Evolutionary conservation across 2,113 vertebrate species (phyloP), one percentile per base, ranked within the genome.

Genomic region (Platichthys flesus): DNA sequence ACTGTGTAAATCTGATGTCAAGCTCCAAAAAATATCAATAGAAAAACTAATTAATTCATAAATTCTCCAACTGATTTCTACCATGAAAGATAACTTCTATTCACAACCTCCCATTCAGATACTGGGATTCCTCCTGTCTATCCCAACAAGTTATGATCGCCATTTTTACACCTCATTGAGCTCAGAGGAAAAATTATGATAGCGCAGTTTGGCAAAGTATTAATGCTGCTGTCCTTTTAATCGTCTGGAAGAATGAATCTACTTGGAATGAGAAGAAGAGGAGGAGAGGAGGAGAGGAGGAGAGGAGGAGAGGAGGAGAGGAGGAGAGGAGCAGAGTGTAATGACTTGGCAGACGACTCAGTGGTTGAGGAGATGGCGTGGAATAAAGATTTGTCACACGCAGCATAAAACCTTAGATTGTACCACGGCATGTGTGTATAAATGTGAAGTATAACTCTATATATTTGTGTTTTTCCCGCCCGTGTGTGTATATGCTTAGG

Each of bases 211-310:
- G 74, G 54, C 55, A 68, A 71, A 77, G 68, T 82, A 90, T 79
- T 78, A 84, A 90, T 85, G 82, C 20, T 64, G 72, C 69, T 85
- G 88, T 84, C 74, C 70, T 15, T 78, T 85, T 81, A 86, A 89
- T 82, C 69, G 63, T 51, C 66, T 55, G 40, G 81, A 85, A 81
- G 68, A 79, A 89, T 89, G 62, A 84, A 85, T 86, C 80, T 57
- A 68, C 83, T 88, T 81, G 67, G 83, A 84, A 78, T 64, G 31
- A 76, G 77, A 71, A 54, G 23, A n/a, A 37, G 40, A 40, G 10
- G 37, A 40, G 37, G 37, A 40, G 37, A 40, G 37, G 37, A 37
- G 4, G 28, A 28, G 35, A 37, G 9, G 35, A 37, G 35, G 35
- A 40, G 37, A 40, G 37, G 24, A 1, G 24, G 24, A 16, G 16